Evolutionary conservation across 2,113 vertebrate genomes (phyloP).

Genomic region (Bombycilla garrulus): DNA sequence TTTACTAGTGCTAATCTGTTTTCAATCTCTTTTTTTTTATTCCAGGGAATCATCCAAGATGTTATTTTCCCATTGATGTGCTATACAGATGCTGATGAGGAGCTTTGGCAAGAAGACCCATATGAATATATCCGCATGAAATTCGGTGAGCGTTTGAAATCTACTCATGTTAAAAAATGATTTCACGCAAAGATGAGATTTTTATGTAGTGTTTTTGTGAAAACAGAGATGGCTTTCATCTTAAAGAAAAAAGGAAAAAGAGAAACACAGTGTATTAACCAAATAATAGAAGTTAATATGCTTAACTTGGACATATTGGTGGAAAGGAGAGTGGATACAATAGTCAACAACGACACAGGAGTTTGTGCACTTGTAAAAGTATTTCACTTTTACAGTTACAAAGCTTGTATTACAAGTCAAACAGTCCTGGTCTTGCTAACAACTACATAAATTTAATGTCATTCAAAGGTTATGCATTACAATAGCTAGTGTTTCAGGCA

Average conservation of each 20-base stretch:
- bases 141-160: conserved; percentile 81
- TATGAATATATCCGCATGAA: conserved; percentile 99
- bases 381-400: background rate
- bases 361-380: background rate
- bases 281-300: background rate
- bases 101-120: conserved; percentile 97
- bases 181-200: background rate
- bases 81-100: conserved; percentile 98
- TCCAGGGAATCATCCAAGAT: conserved; percentile 83
- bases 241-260: background rate
- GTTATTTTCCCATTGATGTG: conserved; percentile 93
- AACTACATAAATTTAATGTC: background rate
- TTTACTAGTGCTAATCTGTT: background rate
- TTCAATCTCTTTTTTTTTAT: background rate
- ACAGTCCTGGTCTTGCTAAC: background rate
- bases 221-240: background rate
- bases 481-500: background rate
- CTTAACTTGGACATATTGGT: background rate
- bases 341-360: background rate
- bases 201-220: background rate
- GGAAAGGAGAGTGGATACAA: background rate
- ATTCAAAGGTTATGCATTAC: background rate
- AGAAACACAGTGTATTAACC: background rate
- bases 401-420: background rate
- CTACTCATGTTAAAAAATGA: background rate